Conservation (phyloP, 2,113 vertebrate species). For the Oreochromis tanganicae region DNA sequence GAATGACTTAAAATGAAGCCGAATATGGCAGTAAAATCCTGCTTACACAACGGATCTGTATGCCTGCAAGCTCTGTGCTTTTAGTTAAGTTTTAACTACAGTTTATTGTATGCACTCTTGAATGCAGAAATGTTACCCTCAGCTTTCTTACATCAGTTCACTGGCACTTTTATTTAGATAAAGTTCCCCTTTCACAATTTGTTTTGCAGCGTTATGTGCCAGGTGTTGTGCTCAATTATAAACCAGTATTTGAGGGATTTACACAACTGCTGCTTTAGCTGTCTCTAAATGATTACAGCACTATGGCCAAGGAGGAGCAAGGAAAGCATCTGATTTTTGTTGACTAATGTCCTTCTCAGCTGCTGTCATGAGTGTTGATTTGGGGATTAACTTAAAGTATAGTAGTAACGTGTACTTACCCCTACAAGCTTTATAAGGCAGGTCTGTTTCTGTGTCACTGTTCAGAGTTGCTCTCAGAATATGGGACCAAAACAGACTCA, state of each 20-base stretch:
- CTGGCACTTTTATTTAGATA: background rate
- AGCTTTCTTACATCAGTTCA: background rate
- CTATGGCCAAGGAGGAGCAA: slow-evolving; percentile 19
- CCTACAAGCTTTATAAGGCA: slow-evolving; percentile 42
- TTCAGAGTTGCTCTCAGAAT: background rate
- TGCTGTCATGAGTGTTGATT: slow-evolving; percentile 31
- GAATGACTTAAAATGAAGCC: background rate
- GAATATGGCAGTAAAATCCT: background rate
- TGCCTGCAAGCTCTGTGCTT: background rate
- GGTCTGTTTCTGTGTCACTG: background rate
- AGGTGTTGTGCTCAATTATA: slow-evolving; percentile 40
- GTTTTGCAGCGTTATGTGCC: slow-evolving; percentile 42
- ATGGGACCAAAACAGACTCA: slow-evolving; percentile 41
- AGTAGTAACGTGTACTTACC: slow-evolving; percentile 13
- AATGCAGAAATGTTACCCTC: background rate
- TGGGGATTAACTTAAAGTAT: slow-evolving; percentile 35
- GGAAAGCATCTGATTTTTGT: slow-evolving; percentile 59
- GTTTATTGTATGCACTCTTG: background rate
- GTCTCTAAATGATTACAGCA: slow-evolving; percentile 46
- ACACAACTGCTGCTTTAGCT: slow-evolving; percentile 48
- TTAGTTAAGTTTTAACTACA: background rate
- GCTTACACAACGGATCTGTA: background rate
- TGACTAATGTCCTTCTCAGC: slow-evolving; percentile 51
- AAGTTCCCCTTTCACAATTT: background rate
- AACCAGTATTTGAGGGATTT: slow-evolving; percentile 53